Percentiles rank a stretch among this genome's conserved stretches.
Conservation (phyloP, 2,888 invertebrate species). For the Acronicta leporina region DNA sequence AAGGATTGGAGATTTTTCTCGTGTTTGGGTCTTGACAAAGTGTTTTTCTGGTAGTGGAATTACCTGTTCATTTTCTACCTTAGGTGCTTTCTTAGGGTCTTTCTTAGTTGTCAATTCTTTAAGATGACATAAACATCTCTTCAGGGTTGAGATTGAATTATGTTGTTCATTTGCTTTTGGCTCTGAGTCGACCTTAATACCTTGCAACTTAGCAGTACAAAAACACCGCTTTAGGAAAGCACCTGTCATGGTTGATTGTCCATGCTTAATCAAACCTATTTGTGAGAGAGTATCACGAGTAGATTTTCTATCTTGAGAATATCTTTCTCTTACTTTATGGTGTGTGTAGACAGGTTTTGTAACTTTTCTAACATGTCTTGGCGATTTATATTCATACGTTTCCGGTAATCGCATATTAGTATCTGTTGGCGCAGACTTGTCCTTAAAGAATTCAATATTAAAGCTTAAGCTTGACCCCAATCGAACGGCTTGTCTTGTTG, state of each 20-base stretch:
- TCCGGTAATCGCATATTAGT: slow-evolving; percentile 5
- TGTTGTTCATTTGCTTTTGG: slow-evolving; percentile 2
- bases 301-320: slow-evolving; percentile 21
- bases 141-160: slow-evolving; percentile 11
- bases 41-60: slow-evolving; percentile 1
- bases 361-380: slow-evolving; percentile 14
- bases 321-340: slow-evolving; percentile 13
- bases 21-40: slow-evolving; percentile 18
- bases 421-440: slow-evolving; percentile 26
- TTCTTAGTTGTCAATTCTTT: slow-evolving; percentile 16
- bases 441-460: slow-evolving; percentile 62
- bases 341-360: slow-evolving; percentile 14
- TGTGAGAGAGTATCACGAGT: slow-evolving; percentile 26
- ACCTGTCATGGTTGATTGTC: slow-evolving; percentile 36
- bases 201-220: slow-evolving; percentile 52
- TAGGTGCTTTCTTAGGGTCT: neutral
- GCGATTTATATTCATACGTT: slow-evolving; percentile 5
- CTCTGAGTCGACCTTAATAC: slow-evolving; percentile 18
- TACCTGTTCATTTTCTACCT: slow-evolving; percentile 20
- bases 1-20: slow-evolving; percentile 23
- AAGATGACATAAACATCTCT: slow-evolving; percentile 30
- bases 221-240: slow-evolving; percentile 56
- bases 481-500: slow-evolving; percentile 55
- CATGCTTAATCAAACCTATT: slow-evolving; percentile 13
- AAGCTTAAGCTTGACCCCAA: slow-evolving; percentile 63